phyloP scores from a whole-genome alignment of 2,888 invertebrate genomes.

The Drosophila kuntzei region DNA sequence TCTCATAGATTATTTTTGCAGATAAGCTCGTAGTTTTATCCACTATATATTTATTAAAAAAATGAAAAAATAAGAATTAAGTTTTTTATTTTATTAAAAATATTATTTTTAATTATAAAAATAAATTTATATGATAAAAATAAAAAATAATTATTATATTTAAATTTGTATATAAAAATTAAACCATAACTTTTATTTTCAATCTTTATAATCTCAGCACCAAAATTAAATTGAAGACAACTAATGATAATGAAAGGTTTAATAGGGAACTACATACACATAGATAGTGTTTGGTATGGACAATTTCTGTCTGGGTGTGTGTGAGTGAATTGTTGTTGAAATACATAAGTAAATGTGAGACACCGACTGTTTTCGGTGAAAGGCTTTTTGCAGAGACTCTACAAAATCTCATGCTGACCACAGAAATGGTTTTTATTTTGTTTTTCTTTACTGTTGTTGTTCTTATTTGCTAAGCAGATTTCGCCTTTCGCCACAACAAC shows the following conservation, averaged over 20 bases:
- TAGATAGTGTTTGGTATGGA: conserved; percentile 7
- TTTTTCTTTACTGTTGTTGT: conserved; percentile 3
- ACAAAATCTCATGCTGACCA: conserved; percentile 43
- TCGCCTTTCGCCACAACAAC: conserved; percentile 52
- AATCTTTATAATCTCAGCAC: no score
- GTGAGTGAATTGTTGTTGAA: neutral
- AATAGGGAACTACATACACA: neutral
- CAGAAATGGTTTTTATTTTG: conserved; percentile 35
- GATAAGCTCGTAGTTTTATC: neutral
- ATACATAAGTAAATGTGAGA: neutral
- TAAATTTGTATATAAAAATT: no score
- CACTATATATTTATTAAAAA: no score
- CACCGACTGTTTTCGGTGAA: conserved; percentile 10
- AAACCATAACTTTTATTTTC: no score
- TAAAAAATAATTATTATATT: no score
- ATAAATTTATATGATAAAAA: no score
- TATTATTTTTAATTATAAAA: no score
- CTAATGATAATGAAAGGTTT: conserved; percentile 2
- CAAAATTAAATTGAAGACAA: conserved; percentile 5
- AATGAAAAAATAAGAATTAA: no score
- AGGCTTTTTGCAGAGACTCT: conserved; percentile 26
- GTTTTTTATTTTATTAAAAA: no score
- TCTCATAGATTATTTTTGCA: no score
- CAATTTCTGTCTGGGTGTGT: neutral
- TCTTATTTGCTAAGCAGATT: conserved; percentile 31